Evolutionary conservation across 2,888 invertebrate genomes (phyloP).

Genomic region (Seira ritae): DNA sequence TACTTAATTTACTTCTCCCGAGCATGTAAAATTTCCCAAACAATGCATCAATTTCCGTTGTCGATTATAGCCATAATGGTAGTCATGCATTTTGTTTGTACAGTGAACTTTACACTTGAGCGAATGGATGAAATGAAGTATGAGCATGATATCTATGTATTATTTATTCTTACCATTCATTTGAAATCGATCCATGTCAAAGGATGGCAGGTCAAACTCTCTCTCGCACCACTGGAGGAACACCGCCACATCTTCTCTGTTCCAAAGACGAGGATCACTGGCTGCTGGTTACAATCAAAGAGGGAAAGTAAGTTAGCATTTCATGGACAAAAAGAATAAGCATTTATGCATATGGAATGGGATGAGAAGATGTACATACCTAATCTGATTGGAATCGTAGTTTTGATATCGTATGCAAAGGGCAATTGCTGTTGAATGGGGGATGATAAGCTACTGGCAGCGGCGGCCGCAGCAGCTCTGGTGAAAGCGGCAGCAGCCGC

Average conservation of each 20-base stretch:
- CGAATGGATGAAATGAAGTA: too few species aligned
- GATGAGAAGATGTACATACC: constrained; percentile 75
- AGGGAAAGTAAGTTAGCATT: constrained; percentile 29
- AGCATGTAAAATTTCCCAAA: neutral
- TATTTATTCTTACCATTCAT: constrained; percentile 86
- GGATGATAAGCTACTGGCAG: constrained; percentile 73
- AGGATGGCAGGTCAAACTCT: constrained; percentile 92
- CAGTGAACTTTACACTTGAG: too few species aligned
- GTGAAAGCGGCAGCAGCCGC: constrained; percentile 70
- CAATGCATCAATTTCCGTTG: neutral
- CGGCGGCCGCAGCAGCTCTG: constrained; percentile 70
- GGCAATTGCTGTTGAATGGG: constrained; percentile 81
- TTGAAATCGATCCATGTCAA: constrained; percentile 95
- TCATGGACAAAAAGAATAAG: neutral
- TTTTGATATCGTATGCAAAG: constrained; percentile 86
- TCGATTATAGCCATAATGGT: too few species aligned
- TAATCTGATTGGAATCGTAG: constrained; percentile 88
- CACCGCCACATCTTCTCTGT: constrained; percentile 90
- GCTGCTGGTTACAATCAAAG: constrained; percentile 77
- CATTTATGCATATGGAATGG: too few species aligned
- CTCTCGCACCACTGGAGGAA: constrained; percentile 94
- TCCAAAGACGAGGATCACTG: constrained; percentile 93
- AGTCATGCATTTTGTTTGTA: too few species aligned
- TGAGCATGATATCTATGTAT: too few species aligned
- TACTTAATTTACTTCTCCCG: too few species aligned